These are phyloP conservation scores for Equus quagga DNA, from an alignment of 2,113 vertebrate species.

Conservation along the genomic window DNA sequence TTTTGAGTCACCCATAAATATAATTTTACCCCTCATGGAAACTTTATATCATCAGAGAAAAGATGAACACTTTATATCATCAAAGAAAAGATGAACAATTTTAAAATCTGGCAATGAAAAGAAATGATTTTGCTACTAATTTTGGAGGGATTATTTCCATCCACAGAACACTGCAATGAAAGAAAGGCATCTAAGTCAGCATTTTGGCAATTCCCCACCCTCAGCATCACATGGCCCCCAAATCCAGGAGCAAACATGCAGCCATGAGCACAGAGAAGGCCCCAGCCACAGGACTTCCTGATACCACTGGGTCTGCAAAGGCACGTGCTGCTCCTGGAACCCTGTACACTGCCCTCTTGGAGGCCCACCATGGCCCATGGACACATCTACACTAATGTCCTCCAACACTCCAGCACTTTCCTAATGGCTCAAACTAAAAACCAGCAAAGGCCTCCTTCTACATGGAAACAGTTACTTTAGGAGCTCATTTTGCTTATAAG, in stretches of 20 bases:
- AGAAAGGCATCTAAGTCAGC: conserved; percentile 34
- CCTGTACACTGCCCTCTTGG: fast-evolving
- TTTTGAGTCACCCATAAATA: neutral
- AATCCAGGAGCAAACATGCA: neutral
- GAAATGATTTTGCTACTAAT: neutral
- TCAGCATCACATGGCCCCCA: neutral
- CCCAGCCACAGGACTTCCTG: fast-evolving
- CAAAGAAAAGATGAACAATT: neutral
- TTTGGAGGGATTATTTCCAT: neutral
- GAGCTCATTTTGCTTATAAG: neutral
- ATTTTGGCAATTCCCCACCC: neutral
- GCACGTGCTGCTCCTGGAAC: neutral
- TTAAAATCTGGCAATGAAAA: conserved; percentile 16
- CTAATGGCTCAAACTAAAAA: too few species aligned
- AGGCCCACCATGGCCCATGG: fast-evolving
- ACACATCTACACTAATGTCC: fast-evolving
- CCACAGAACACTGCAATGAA: neutral
- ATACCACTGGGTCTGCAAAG: too few species aligned
- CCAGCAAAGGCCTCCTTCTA: neutral
- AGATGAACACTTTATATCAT: neutral
- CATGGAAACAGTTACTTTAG: neutral
- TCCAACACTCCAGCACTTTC: neutral
- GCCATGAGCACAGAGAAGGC: neutral
- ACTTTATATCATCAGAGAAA: neutral
- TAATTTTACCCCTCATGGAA: neutral